A percentile compares a stretch with the other conserved stretches of the same genome.
phyloP scores from a whole-genome alignment of 2,797 vertebrate genomes.

The Decapterus maruadsi region DNA sequence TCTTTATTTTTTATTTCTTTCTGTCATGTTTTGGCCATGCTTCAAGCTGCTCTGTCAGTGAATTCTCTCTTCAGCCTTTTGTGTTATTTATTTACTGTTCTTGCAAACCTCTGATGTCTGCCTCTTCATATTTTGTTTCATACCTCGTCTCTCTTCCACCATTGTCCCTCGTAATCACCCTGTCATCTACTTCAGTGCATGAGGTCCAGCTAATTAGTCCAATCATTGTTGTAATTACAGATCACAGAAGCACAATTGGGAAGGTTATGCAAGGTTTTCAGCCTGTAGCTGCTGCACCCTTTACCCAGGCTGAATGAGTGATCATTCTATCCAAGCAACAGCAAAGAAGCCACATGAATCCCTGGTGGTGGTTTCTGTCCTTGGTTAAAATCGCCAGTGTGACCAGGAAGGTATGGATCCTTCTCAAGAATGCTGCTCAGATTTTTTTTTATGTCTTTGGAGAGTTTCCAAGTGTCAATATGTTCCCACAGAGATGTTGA shows the following conservation, averaged over 20 bases:
- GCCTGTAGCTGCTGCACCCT: conserved; percentile 27
- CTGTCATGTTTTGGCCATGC: conserved; percentile 66
- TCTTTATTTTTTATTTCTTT: background rate
- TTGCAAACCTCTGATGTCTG: conserved; percentile 23
- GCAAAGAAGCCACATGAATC: conserved; percentile 16
- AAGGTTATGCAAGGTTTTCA: conserved; percentile 66
- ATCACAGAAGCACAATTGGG: conserved; percentile 62
- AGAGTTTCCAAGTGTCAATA: conserved; percentile 28
- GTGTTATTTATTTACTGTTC: conserved; percentile 53
- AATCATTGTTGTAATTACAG: conserved; percentile 76
- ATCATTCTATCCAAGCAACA: conserved; percentile 22
- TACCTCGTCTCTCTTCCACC: conserved; percentile 37
- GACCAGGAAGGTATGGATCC: conserved; percentile 30
- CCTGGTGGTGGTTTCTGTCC: conserved; percentile 5
- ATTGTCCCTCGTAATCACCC: conserved; percentile 56
- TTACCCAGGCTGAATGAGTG: conserved; percentile 10
- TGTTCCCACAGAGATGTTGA: conserved; percentile 32
- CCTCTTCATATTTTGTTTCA: conserved; percentile 5
- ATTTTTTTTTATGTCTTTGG: conserved; percentile 20
- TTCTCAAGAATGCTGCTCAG: conserved; percentile 15
- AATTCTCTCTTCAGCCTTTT: conserved; percentile 25
- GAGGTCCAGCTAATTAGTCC: conserved; percentile 72
- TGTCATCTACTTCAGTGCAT: conserved; percentile 60
- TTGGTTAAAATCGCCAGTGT: conserved; percentile 7
- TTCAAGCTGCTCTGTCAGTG: conserved; percentile 47